These are phyloP conservation scores for Agriotes lineatus DNA, from an alignment of 2,888 invertebrate genomes.

Conservation along the genomic window DNA sequence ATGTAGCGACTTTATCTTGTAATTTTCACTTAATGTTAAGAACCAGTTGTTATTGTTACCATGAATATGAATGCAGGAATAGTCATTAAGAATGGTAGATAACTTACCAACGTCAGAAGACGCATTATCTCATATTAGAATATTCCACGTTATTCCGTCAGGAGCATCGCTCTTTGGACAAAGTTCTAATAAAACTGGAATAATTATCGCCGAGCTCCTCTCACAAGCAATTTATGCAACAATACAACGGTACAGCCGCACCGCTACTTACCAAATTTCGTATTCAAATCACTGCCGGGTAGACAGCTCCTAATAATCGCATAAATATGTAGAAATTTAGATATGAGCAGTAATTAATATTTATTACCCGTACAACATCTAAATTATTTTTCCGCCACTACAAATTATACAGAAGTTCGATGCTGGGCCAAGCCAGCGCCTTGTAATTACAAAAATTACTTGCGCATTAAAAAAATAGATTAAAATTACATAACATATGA, in stretches of 20 bases:
- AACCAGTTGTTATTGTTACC: too few relatives aligned
- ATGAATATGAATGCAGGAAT: too few relatives aligned
- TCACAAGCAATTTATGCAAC: neutral
- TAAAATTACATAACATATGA: slow-evolving; percentile 24
- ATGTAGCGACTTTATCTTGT: too few relatives aligned
- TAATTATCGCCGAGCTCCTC: too few relatives aligned
- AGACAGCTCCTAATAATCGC: neutral
- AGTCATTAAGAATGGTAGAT: too few relatives aligned
- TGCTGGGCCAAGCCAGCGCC: slow-evolving; percentile 32
- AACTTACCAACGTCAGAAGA: too few relatives aligned
- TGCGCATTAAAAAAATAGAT: slow-evolving; percentile 25
- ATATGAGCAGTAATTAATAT: slow-evolving; percentile 24
- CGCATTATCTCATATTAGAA: too few relatives aligned
- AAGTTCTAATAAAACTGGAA: too few relatives aligned
- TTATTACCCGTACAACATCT: slow-evolving; percentile 23
- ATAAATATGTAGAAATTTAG: slow-evolving; percentile 27
- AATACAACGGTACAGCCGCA: neutral
- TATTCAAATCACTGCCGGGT: slow-evolving; percentile 2
- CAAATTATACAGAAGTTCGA: slow-evolving; percentile 30
- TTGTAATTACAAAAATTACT: slow-evolving; percentile 39
- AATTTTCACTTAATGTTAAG: too few relatives aligned
- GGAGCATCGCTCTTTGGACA: too few relatives aligned
- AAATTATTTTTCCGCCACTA: slow-evolving; percentile 31
- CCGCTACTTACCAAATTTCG: slow-evolving; percentile 2
- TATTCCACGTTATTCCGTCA: too few relatives aligned